A percentile compares a stretch with the other conserved stretches of the same genome.
Evolutionary conservation across 2,797 vertebrate genomes (phyloP).

Genomic region (Morelia viridis): DNA sequence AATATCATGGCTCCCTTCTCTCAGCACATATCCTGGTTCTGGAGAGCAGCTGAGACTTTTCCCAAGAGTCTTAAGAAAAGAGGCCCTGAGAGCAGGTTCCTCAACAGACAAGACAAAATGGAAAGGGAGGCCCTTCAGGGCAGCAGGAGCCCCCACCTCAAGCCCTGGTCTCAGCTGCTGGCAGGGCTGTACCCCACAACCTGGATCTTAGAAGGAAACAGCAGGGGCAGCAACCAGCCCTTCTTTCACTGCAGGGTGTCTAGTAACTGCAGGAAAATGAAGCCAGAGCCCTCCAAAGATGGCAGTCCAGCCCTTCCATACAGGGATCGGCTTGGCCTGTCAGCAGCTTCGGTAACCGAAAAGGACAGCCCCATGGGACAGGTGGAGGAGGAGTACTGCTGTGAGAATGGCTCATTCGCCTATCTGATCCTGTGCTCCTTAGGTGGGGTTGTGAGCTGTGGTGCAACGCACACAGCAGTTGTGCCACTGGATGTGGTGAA

Average conservation of each 20-base stretch:
- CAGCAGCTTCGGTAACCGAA: conserved; percentile 7
- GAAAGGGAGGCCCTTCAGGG: neutral
- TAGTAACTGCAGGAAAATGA: neutral
- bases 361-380: too few relatives aligned
- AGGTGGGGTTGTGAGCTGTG: conserved; percentile 48
- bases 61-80: neutral
- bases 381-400: neutral
- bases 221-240: neutral
- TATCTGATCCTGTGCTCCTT: conserved; percentile 44
- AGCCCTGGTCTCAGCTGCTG: neutral
- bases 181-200: neutral
- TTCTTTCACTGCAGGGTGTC: neutral
- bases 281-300: neutral
- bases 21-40: neutral
- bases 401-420: conserved; percentile 4
- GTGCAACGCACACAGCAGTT: conserved; percentile 42
- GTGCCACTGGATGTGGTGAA: conserved; percentile 50
- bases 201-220: neutral
- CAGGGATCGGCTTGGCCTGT: neutral
- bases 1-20: neutral
- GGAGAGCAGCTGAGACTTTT: neutral
- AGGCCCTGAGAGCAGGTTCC: neutral
- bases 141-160: neutral
- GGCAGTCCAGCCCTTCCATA: neutral
- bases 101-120: neutral